Evolutionary conservation across 1,140 invertebrate genomes (phyloP), one percentile per base, ranked within the genome.

Genomic region (Whitmania pigra): DNA sequence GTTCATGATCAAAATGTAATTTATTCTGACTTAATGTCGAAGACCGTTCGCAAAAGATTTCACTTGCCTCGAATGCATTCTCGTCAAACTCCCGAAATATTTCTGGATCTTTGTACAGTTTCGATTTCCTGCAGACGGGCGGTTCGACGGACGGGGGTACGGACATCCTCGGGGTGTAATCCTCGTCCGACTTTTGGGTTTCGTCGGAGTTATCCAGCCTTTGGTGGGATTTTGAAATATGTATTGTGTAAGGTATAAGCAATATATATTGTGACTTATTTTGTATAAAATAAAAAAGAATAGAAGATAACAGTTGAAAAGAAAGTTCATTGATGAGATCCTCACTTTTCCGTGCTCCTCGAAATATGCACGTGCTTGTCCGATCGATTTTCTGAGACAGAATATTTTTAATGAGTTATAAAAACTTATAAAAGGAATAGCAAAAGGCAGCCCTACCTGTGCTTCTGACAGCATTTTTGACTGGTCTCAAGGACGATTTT

Each of bases 11-110:
- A 31, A 31, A 31, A 25, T 4, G 17, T 6, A 31, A 17, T 55
- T 0, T n/a, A n/a, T n/a, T 53, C 22, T 71, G 20, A 22, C 9
- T 31, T 69, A n/a, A 31, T 69, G 29, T 31, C 20, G n/a, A 29
- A 27, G 9, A 6, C 7, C 40, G 5, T 31, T 25, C 25, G 25
- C 5, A 5, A 54, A 71, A 55, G 27, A 2, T 75, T 22, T 80
- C 77, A 13, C 72, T 87, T 83, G 91, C 91, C 78, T 92, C 93
- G 76, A 97, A 95, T 76, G 94, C 94, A 73, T 95, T 90, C 83
- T 94, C 89, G 81, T 97, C 94, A 49, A 97, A 89, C 77, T 94
- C 90, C 69, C 90, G 86, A 79, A 97, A 97, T 80, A 95, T 91
- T 13, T 87, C 84, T 0, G 93, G 92, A 82, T 95, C 92, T 60